Evolutionary conservation across 2,113 vertebrate species (phyloP).

Genomic region (Dermatemys mawii): DNA sequence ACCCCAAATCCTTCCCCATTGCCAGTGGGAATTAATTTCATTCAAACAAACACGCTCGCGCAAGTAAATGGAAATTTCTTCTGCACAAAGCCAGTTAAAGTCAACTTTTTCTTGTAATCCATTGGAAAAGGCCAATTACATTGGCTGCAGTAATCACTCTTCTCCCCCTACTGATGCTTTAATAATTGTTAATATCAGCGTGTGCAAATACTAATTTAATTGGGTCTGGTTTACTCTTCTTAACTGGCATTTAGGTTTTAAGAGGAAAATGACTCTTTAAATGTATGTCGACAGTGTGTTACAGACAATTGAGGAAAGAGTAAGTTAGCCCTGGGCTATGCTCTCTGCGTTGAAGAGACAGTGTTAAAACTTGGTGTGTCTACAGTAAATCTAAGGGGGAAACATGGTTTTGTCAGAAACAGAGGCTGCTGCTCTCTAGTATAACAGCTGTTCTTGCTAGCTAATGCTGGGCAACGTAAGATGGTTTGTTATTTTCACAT

Average conservation of each 20-base stretch:
- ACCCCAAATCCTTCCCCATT: constrained; percentile 44
- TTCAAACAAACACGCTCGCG: constrained; percentile 63
- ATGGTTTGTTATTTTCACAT: too few species aligned
- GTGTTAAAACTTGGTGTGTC: too few species aligned
- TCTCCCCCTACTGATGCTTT: constrained; percentile 13
- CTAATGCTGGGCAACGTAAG: too few species aligned
- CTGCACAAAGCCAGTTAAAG: constrained; percentile 45
- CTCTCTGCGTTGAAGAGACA: too few species aligned
- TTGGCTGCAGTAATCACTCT: constrained; percentile 33
- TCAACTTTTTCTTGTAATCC: neutral
- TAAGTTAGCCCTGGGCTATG: too few species aligned
- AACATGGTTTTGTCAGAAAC: too few species aligned
- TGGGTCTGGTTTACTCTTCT: constrained; percentile 68
- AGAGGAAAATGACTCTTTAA: constrained; percentile 72
- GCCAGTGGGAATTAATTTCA: constrained; percentile 70
- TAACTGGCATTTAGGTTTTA: constrained; percentile 61
- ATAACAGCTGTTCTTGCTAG: too few species aligned
- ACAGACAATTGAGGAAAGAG: too few species aligned
- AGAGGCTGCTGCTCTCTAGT: too few species aligned
- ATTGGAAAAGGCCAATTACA: constrained; percentile 13
- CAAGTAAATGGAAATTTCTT: constrained; percentile 56
- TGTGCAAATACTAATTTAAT: constrained; percentile 65
- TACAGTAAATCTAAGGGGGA: too few species aligned
- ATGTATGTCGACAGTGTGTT: constrained; percentile 74
- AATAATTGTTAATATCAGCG: constrained; percentile 52